These are phyloP conservation scores for Platerodrilus igneus DNA, from an alignment of 2,888 invertebrate genomes.

Conservation along the genomic window DNA sequence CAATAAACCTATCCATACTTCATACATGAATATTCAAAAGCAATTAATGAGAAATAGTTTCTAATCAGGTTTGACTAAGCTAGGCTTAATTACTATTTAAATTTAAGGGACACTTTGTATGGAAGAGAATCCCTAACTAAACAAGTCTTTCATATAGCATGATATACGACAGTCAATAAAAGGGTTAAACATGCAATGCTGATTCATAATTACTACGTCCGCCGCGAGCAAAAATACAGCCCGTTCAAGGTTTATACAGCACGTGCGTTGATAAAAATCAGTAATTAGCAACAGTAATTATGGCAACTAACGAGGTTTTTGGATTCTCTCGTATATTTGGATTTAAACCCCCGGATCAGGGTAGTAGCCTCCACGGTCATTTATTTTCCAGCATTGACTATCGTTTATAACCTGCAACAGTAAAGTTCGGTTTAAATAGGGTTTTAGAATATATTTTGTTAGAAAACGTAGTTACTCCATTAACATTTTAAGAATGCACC, in stretches of 20 bases:
- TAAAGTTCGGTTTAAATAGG: too few relatives aligned
- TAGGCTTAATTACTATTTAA: constrained; percentile 31
- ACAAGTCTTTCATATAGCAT: constrained; percentile 33
- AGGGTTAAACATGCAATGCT: constrained; percentile 46
- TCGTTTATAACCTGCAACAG: too few relatives aligned
- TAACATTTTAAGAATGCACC: too few relatives aligned
- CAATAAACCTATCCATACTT: constrained; percentile 15
- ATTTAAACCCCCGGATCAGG: constrained; percentile 39
- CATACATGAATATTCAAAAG: constrained; percentile 21
- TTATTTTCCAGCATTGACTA: constrained; percentile 41
- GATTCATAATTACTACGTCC: constrained; percentile 42
- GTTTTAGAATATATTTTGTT: too few relatives aligned
- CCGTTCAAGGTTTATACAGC: constrained; percentile 42
- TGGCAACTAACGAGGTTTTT: constrained; percentile 49
- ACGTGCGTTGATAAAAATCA: constrained; percentile 50
- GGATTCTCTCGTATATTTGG: constrained; percentile 32
- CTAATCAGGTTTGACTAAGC: constrained; percentile 23
- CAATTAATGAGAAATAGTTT: constrained; percentile 23
- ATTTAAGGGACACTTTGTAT: constrained; percentile 26
- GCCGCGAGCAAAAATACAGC: constrained; percentile 39
- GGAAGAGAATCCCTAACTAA: constrained; percentile 19
- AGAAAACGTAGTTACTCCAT: too few relatives aligned
- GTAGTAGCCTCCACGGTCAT: constrained; percentile 39
- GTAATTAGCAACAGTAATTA: constrained; percentile 51
- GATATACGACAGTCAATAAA: constrained; percentile 45